Evolutionary conservation across 1,140 invertebrate genomes (phyloP).

Genomic region (Mactra quadrangularis): DNA sequence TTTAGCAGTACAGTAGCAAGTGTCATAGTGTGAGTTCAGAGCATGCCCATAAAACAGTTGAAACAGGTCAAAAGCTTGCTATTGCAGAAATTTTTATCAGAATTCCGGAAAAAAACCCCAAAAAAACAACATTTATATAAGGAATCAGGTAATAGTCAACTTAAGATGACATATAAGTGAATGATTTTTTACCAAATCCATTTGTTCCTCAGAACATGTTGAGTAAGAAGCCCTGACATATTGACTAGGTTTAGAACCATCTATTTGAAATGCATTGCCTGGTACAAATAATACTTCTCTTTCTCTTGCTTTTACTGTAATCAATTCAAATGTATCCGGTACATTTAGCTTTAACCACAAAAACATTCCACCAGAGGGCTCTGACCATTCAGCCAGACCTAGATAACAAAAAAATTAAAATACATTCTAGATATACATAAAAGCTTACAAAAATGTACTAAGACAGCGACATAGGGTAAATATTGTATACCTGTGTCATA

Average conservation of each 20-base stretch:
- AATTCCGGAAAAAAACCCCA: too few species aligned
- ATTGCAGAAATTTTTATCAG: too few species aligned
- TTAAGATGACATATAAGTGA: not conserved
- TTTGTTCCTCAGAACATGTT: constrained; percentile 87
- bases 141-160: too few species aligned
- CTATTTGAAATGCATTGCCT: constrained; percentile 88
- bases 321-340: constrained; percentile 89
- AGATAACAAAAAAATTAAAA: constrained; percentile 6
- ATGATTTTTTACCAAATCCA: constrained; percentile 87
- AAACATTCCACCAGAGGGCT: constrained; percentile 91
- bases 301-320: constrained; percentile 86
- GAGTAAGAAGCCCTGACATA: constrained; percentile 89
- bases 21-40: too few species aligned
- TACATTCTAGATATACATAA: not conserved
- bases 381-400: constrained; percentile 88
- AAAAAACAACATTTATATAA: too few species aligned
- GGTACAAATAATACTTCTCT: constrained; percentile 87
- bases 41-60: too few species aligned
- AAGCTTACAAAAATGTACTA: not conserved
- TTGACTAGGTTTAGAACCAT: constrained; percentile 86
- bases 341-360: constrained; percentile 90
- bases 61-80: too few species aligned
- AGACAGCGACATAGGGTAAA: too few species aligned
- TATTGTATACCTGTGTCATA: too few species aligned
- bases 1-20: too few species aligned